These are phyloP conservation scores for Oncorhynchus nerka DNA, from an alignment of 2,113 vertebrate genomes.

Conservation along the genomic window DNA sequence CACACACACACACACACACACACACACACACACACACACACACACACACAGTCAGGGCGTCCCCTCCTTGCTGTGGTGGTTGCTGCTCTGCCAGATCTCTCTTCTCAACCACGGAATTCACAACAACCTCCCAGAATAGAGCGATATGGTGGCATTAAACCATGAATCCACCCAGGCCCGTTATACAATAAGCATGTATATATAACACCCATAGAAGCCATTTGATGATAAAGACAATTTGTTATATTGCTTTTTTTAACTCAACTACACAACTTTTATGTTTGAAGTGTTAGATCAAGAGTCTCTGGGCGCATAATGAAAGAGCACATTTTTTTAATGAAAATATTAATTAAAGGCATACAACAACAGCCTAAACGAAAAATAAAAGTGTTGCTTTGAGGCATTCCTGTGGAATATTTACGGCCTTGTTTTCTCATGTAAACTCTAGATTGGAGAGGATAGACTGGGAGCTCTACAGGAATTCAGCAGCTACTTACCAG, in stretches of 20 bases:
- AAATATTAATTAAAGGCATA: slow-evolving; percentile 38
- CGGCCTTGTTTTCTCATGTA: slow-evolving; percentile 65
- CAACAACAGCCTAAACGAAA: slow-evolving; percentile 26
- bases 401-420: slow-evolving; percentile 69
- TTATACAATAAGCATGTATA: slow-evolving; percentile 47
- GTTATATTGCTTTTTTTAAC: neutral
- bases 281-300: neutral
- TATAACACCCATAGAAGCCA: neutral
- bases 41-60: slow-evolving; percentile 43
- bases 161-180: slow-evolving; percentile 64
- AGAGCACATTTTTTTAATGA: slow-evolving; percentile 31
- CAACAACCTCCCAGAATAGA: slow-evolving; percentile 74
- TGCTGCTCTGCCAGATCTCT: slow-evolving; percentile 49
- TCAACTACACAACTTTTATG: neutral
- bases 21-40: slow-evolving; percentile 1
- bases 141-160: slow-evolving; percentile 51
- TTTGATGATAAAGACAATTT: neutral
- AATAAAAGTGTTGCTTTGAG: neutral
- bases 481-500: slow-evolving; percentile 68
- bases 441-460: slow-evolving; percentile 58
- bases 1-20: slow-evolving; percentile 13
- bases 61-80: slow-evolving; percentile 11
- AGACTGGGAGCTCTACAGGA: slow-evolving; percentile 55
- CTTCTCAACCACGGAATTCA: slow-evolving; percentile 66
- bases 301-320: slow-evolving; percentile 36